Percentiles rank a stretch among this genome's conserved stretches.
Evolutionary conservation across 1,140 invertebrate genomes (phyloP).

Genomic region (Neoseiulus cucumeris): DNA sequence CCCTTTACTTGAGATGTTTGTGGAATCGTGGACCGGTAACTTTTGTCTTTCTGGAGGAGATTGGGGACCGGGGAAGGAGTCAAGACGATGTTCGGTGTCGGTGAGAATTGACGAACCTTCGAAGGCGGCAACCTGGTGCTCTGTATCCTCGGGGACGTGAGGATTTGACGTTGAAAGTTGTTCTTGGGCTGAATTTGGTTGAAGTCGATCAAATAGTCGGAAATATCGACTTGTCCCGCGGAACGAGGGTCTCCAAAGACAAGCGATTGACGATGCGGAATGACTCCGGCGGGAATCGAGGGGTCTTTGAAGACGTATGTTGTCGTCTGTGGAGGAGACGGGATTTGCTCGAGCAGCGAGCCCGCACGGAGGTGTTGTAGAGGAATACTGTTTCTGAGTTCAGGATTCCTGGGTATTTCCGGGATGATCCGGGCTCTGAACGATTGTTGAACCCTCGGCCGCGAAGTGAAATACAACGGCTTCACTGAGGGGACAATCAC

Average conservation of each 20-base stretch:
- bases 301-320: not conserved
- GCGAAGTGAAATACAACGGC: too few species aligned
- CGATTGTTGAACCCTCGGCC: too few species aligned
- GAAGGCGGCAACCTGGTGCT: not conserved
- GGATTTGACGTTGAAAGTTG: too few species aligned
- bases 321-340: not conserved
- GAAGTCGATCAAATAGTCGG: not conserved
- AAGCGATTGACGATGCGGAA: not conserved
- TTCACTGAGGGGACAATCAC: too few species aligned
- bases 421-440: too few species aligned
- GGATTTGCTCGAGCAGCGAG: not conserved
- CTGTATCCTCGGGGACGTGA: not conserved
- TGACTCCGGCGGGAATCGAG: not conserved
- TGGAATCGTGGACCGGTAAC: not conserved
- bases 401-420: not conserved
- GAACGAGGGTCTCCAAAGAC: not conserved
- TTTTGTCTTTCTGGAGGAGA: not conserved
- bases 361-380: not conserved
- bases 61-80: not conserved
- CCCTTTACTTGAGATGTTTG: not conserved
- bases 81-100: not conserved
- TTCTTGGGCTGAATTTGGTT: not conserved
- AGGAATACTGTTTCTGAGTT: not conserved
- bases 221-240: not conserved
- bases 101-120: not conserved